These are phyloP conservation scores for Triplophysa tibetana DNA, from an alignment of 2,113 vertebrate genomes.

Conservation along the genomic window DNA sequence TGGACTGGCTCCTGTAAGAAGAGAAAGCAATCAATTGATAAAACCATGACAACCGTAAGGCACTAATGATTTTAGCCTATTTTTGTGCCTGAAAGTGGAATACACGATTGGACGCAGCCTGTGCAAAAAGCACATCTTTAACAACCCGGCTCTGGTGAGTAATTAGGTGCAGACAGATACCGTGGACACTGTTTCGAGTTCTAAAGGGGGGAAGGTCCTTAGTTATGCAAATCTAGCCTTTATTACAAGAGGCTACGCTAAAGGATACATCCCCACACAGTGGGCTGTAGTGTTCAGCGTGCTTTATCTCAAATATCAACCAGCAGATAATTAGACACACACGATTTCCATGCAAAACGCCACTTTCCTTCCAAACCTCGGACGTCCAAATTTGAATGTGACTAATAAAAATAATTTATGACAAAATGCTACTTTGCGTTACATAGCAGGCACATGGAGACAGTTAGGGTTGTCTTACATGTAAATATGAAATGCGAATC, in stretches of 20 bases:
- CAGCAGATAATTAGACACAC: conserved; percentile 24
- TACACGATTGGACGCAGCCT: conserved; percentile 21
- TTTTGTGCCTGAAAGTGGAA: conserved; percentile 29
- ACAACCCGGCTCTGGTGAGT: conserved; percentile 31
- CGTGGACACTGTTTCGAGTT: conserved; percentile 15
- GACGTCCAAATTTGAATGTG: no score
- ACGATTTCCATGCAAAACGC: background rate
- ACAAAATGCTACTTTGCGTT: background rate
- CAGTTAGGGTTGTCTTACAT: background rate
- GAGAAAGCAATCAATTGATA: conserved; percentile 44
- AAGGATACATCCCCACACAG: conserved; percentile 19
- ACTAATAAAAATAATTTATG: no score
- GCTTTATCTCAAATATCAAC: conserved; percentile 23
- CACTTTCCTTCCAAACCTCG: background rate
- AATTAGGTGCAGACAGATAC: background rate
- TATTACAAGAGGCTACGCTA: conserved; percentile 5
- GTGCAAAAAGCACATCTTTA: conserved; percentile 21
- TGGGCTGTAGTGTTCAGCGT: background rate
- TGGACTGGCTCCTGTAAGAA: conserved; percentile 33
- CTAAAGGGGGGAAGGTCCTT: conserved; percentile 1
- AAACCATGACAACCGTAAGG: conserved; percentile 33
- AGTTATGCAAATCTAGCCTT: conserved; percentile 19
- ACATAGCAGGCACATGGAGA: conserved; percentile 9
- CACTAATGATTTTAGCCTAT: conserved; percentile 38
- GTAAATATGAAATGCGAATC: background rate